A percentile compares a stretch with the other conserved stretches of the same genome.
Evolutionary conservation across 2,797 vertebrate genomes (phyloP).

Genomic region (Ciconia nigra): DNA sequence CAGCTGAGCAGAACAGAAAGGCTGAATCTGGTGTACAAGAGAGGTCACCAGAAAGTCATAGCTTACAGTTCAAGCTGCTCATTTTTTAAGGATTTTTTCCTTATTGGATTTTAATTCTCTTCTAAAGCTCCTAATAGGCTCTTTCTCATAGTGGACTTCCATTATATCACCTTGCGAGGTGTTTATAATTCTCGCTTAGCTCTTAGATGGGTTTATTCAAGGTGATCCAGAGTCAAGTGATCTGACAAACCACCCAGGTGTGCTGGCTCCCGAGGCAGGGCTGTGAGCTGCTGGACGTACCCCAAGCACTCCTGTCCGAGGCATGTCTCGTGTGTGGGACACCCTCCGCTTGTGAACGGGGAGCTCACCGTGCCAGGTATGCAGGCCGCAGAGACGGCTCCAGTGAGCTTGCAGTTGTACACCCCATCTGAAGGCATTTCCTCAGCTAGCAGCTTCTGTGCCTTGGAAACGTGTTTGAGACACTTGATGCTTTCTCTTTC

Average conservation of each 20-base stretch:
- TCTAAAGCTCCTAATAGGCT: neutral
- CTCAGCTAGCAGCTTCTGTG: neutral
- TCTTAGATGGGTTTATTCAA: neutral
- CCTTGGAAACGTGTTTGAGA: neutral
- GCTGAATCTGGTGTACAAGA: neutral
- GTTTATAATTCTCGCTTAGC: neutral
- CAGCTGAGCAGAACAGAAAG: neutral
- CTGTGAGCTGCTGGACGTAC: neutral
- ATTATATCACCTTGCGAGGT: neutral
- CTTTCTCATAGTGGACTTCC: neutral
- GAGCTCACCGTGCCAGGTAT: neutral
- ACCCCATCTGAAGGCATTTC: neutral
- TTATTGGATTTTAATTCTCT: neutral
- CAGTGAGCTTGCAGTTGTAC: neutral
- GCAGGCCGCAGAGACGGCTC: neutral
- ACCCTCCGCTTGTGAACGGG: neutral
- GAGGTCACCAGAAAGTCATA: neutral
- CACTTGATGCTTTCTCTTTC: neutral
- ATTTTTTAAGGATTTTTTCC: neutral
- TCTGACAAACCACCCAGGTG: neutral
- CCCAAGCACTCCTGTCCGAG: neutral
- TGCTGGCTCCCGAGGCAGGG: neutral
- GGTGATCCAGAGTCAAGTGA: neutral
- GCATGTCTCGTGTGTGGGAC: fast-evolving
- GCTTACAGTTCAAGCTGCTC: neutral